These are phyloP conservation scores for Laspeyria flexula DNA, from an alignment of 2,888 invertebrate genomes.

Conservation along the genomic window DNA sequence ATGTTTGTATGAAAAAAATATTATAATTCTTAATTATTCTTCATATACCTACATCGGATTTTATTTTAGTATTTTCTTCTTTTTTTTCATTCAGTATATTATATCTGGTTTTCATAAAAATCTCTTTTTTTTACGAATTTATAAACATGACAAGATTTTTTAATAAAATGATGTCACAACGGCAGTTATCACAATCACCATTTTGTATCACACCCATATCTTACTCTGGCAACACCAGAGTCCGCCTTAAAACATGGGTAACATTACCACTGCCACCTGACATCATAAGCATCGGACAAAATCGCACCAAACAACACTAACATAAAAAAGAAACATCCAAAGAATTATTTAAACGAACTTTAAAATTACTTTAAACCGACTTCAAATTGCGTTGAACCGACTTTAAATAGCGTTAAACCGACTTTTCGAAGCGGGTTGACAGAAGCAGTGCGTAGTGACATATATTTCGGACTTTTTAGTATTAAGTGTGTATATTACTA, in stretches of 20 bases:
- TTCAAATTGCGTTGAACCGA: slow-evolving; percentile 17
- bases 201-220: slow-evolving; percentile 22
- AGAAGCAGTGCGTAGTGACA: slow-evolving; percentile 70
- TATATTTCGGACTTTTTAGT: slow-evolving; percentile 61
- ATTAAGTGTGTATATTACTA: slow-evolving; percentile 72
- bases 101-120: neutral
- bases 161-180: neutral
- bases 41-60: neutral
- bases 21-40: neutral
- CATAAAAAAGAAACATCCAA: slow-evolving; percentile 38
- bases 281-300: slow-evolving; percentile 17
- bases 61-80: neutral
- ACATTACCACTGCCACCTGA: slow-evolving; percentile 13
- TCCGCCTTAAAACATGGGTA: slow-evolving; percentile 34
- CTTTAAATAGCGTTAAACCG: slow-evolving; percentile 12
- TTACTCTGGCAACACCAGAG: slow-evolving; percentile 22
- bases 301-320: slow-evolving; percentile 17
- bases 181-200: slow-evolving; percentile 12
- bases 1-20: neutral
- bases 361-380: slow-evolving; percentile 20
- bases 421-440: slow-evolving; percentile 19
- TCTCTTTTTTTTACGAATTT: slow-evolving; percentile 11
- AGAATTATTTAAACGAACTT: slow-evolving; percentile 45
- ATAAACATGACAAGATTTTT: slow-evolving; percentile 14
- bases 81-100: slow-evolving; percentile 1